Base-by-base conservation (phyloP, 2,113 vertebrate species). In the Fulmarus glacialis region DNA sequence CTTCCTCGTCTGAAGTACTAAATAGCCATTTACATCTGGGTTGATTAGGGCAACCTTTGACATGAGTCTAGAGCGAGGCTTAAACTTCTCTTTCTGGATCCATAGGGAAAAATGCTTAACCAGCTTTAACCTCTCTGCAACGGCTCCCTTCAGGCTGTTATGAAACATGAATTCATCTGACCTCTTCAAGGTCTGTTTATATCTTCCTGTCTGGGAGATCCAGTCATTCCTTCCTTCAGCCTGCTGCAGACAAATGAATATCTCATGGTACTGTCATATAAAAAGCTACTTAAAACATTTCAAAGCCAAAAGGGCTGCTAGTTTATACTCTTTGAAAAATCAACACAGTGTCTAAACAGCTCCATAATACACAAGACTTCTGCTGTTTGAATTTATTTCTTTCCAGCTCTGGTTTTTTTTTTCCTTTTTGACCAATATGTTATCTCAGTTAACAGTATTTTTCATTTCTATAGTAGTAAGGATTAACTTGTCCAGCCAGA, bases 221-320 rank as follows among this genome's bases (percentile, higher is more conserved):
- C 95, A 97, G 96, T 93, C 92, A 92, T 97, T 97, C 95, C 90
- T 97, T 91, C 96, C 90, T 88, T 93, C 90, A 97, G 90, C 88
- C 75, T 80, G 78, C 92, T 15, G 79, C 96, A 97, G 96, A 97
- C 90, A 95, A 97, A 97, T 97, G 88, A 94, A 95, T 96, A 95
- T 97, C 96, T 97, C 97, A 96, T 94, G 95, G 95, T 82, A 95
- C 85, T 97, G 97, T 97, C 96, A 97, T 95, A 96, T 96, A 97
- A 96, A 97, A 95, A 94, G 90, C 97, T 96, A 95, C 92, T 97
- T 96, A 97, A 95, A 97, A 93, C 85, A 3, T 96, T 97, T 93
- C 95, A 92, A 90, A 97, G 97, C 96, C 96, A 97, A 96, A 97
- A 93, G 97, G 93, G 87, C 87, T 86, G 74, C 90, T 96, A 94